Conservation (phyloP, 2,797 vertebrate species). For the Sebastes itinus region DNA sequence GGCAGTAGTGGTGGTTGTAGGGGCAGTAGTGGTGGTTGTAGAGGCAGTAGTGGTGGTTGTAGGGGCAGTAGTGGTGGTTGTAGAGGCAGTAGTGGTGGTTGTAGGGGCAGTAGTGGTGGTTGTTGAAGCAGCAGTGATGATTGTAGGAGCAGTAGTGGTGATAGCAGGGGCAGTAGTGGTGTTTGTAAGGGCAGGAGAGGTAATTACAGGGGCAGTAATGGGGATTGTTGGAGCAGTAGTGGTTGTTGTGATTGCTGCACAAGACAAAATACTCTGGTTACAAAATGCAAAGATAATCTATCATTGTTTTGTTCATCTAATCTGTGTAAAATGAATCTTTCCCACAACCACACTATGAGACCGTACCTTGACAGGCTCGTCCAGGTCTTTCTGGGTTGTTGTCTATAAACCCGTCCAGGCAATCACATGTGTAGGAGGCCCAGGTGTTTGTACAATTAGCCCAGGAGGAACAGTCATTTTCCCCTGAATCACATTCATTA, state of each 20-base stretch:
- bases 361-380: constrained; percentile 84
- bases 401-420: constrained; percentile 71
- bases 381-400: constrained; percentile 73
- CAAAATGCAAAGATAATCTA: background rate
- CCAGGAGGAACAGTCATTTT: constrained; percentile 83
- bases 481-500: constrained; percentile 80
- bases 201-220: background rate
- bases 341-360: background rate
- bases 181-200: background rate
- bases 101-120: background rate
- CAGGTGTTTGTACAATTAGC: constrained; percentile 82
- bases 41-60: no score
- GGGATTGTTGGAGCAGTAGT: background rate
- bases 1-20: background rate
- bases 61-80: background rate
- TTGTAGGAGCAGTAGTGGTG: background rate
- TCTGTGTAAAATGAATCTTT: background rate
- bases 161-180: background rate
- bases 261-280: constrained; percentile 30
- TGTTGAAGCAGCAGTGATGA: background rate
- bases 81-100: background rate
- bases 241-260: constrained; percentile 8
- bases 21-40: no score
- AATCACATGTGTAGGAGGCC: constrained; percentile 84
- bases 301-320: background rate